These are phyloP conservation scores for Pandemis cinnamomeana DNA, from an alignment of 2,888 invertebrate species.

Conservation along the genomic window DNA sequence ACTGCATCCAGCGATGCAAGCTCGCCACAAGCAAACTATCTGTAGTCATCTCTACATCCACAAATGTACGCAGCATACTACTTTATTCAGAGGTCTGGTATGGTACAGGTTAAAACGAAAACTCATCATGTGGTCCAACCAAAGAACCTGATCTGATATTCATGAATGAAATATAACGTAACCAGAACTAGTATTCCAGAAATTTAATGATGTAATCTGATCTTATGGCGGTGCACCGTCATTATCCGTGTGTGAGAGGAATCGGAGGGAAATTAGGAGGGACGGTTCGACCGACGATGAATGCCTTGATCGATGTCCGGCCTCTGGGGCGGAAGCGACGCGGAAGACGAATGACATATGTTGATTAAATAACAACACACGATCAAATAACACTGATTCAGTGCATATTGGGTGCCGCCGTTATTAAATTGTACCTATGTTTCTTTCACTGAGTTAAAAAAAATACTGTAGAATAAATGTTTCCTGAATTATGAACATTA, in stretches of 20 bases:
- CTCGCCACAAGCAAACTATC: neutral
- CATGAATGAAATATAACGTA: neutral
- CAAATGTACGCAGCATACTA: neutral
- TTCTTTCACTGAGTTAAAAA: no score
- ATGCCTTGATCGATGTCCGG: slow-evolving; percentile 21
- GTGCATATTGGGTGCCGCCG: neutral
- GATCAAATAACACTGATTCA: slow-evolving; percentile 3
- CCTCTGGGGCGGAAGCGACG: neutral
- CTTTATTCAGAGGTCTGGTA: neutral
- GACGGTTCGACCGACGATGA: slow-evolving; percentile 6
- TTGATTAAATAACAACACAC: slow-evolving; percentile 1
- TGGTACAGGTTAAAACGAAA: neutral
- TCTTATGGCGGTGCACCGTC: slow-evolving; percentile 4
- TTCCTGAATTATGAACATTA: no score
- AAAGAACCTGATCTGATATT: neutral
- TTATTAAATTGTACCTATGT: no score
- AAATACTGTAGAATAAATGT: no score
- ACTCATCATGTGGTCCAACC: neutral
- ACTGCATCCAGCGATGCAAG: neutral
- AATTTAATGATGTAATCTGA: slow-evolving; percentile 24
- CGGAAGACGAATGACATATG: slow-evolving; percentile 16
- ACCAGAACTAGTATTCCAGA: neutral
- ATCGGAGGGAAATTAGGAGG: slow-evolving; percentile 18
- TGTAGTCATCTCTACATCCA: neutral
- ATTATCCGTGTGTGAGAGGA: neutral